Base-by-base conservation (phyloP, 2,888 invertebrate genomes). In the Drosophila nigricruria region DNA sequence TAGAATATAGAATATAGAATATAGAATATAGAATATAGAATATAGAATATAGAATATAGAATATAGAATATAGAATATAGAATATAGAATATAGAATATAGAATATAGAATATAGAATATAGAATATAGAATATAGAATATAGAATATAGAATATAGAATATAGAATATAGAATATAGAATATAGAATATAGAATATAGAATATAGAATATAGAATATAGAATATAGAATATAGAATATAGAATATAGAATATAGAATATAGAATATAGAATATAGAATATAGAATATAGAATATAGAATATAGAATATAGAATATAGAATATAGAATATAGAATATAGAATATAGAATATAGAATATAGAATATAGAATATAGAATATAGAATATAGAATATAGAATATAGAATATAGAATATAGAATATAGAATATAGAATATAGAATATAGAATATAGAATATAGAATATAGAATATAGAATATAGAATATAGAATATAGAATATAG, bases 391-490 rank as follows among this genome's bases (percentile, higher is more conserved):
- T 32, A 57, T 32, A 38, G n/a, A 36, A 52, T 14, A 53, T 38
- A 52, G 16, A 34, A 52, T 23, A 34, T 36, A 52, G 36, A 36
- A 25, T 10, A 23, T 52, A 36, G 36, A 38, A 38, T 5, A 53
- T 38, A 53, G 25, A 12, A 25, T 9, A 53, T 53, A 36, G 23
- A 36, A 53, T 12, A 52, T 52, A 25, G 36, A 53, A 53, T n/a
- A 53, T 25, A 25, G 52, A 53, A 53, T n/a, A 53, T 53, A 38
- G 52, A 38, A 53, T 14, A 53, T 53, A 25, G 36, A 53, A 53
- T 10, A 52, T 36, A 36, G 34, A 52, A 30, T 12, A 23, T 36
- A 52, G 34, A 52, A 36, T 16, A 52, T 16, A 52, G 23, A 52
- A 25, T n/a, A 36, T 52, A n/a, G 36, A 52, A n/a, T 14, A 34